phyloP scores from a whole-genome alignment of 2,797 vertebrate species.

The Apodemus agrarius region DNA sequence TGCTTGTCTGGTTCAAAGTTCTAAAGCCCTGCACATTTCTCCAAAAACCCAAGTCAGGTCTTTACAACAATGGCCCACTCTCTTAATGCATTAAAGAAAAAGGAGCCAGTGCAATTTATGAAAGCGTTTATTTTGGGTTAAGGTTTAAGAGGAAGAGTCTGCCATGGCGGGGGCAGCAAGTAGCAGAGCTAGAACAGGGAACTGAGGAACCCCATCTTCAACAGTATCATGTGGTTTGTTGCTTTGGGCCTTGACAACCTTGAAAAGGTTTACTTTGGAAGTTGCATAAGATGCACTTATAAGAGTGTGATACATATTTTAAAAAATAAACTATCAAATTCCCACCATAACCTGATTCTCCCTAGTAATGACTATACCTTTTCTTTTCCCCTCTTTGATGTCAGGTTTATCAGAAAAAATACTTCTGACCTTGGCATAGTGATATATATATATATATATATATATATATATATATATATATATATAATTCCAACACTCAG shows the following conservation, averaged over 20 bases:
- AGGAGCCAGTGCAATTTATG: background rate
- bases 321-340: background rate
- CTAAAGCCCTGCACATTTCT: background rate
- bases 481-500: background rate
- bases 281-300: background rate
- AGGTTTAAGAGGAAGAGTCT: no score
- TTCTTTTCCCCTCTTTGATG: background rate
- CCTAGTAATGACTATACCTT: background rate
- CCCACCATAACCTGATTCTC: background rate
- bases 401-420: constrained; percentile 17
- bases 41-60: background rate
- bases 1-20: background rate
- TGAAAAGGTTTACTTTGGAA: background rate
- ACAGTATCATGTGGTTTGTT: background rate
- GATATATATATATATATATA: background rate
- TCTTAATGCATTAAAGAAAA: background rate
- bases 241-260: background rate
- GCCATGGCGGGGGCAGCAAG: background rate
- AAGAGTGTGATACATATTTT: background rate
- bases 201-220: background rate
- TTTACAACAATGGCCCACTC: background rate
- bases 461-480: no score
- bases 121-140: background rate
- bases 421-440: background rate
- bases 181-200: background rate